phyloP scores from a whole-genome alignment of 2,888 invertebrate genomes.

The Syrista parreyssii region DNA sequence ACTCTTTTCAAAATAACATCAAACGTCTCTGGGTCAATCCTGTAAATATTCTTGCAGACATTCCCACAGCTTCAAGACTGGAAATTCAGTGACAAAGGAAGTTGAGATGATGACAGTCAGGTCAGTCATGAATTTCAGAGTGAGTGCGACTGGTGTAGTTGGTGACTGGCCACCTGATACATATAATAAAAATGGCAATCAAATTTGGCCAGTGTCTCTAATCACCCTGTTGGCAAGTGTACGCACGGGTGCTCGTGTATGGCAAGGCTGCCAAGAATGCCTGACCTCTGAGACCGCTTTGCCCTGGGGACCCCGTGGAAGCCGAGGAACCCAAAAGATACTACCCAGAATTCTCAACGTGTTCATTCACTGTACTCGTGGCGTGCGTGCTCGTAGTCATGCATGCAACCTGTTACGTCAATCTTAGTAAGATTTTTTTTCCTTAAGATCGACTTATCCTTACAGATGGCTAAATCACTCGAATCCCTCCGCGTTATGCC shows the following conservation, averaged over 20 bases:
- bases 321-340: neutral
- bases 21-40: neutral
- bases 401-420: neutral
- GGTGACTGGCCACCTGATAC: neutral
- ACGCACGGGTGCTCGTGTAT: conserved; percentile 14
- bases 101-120: neutral
- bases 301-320: neutral
- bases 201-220: conserved; percentile 19
- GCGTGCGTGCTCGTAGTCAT: neutral
- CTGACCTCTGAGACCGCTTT: conserved; percentile 36
- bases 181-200: neutral
- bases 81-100: neutral
- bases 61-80: too few relatives aligned
- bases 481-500: neutral
- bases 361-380: neutral
- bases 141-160: neutral
- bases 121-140: neutral
- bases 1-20: neutral
- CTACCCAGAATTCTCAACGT: neutral
- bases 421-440: neutral
- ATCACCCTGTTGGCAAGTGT: conserved; percentile 37
- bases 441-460: neutral
- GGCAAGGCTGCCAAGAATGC: conserved; percentile 46
- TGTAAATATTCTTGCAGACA: neutral
- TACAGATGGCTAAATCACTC: neutral